Evolutionary conservation across 2,888 invertebrate genomes (phyloP), one percentile per base, ranked within the genome.

Genomic region (Morinoia aosen): DNA sequence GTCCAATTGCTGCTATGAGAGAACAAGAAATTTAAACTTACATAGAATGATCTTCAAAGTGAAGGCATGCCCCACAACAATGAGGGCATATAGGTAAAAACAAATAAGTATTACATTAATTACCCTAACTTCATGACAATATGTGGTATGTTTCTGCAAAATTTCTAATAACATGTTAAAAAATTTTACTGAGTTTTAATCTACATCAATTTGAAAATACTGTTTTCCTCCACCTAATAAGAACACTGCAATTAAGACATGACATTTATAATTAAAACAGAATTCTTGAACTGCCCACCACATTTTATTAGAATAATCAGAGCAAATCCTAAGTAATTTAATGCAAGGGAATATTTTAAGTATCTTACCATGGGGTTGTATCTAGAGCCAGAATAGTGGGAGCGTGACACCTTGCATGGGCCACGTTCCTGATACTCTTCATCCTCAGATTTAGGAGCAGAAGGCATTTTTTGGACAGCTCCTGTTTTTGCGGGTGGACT

Each of bases 341-440:
- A 76, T 25, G 25, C 0, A 2, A 76, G 25, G 25, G 25, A 19
- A 76, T 76, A 76, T 76, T 10, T 14, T 10, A 76, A 25, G 76
- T 19, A 16, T 76, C 76, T 76, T 57, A 93, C 93, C 95, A 95
- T 95, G 48, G 95, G 95, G 64, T 95, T 95, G 95, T 64, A 95
- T 64, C 95, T n/a, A 2, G 58, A 64, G 61, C 95, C 64, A 64
- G 58, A 64, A 57, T 95, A 64, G 95, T 61, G 40, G 0, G 95
- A 95, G 25, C 64, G 58, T 61, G 61, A 61, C 48, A 61, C 95
- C 58, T 95, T 95, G 64, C 95, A 95, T 25, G 95, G 95, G 7
- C 95, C 95, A n/a, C 95, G 58, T n/a, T 95, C 95, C 40, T 95
- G 95, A 39, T 95, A 95, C 40, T 57, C 39, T 39, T 91, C 93